A percentile compares a stretch with the other conserved stretches of the same genome.
phyloP scores from a whole-genome alignment of 2,888 invertebrate genomes.

The Coenonympha glycerion region DNA sequence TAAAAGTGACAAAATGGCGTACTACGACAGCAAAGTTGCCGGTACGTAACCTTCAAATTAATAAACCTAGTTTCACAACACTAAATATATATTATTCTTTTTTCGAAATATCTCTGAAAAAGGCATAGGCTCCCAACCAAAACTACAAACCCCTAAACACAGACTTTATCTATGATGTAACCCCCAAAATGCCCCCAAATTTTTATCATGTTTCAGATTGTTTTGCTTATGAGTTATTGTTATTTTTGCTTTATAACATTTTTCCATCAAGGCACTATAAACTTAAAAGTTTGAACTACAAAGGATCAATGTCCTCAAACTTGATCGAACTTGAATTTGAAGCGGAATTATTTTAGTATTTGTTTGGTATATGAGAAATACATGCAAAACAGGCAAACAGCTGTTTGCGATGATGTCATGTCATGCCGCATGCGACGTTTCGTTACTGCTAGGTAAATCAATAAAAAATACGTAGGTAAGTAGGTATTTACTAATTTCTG shows the following conservation, averaged over 20 bases:
- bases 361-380: slow-evolving; percentile 1
- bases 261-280: no score
- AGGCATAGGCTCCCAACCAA: neutral
- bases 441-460: slow-evolving; percentile 23
- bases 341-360: neutral
- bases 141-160: neutral
- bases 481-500: no score
- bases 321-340: neutral
- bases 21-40: slow-evolving; percentile 47
- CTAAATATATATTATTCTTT: neutral
- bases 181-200: no score
- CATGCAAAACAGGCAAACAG: slow-evolving; percentile 29
- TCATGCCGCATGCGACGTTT: slow-evolving; percentile 30
- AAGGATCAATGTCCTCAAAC: neutral
- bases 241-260: neutral
- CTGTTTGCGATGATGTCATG: slow-evolving; percentile 34
- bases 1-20: slow-evolving; percentile 42
- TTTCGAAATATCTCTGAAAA: neutral
- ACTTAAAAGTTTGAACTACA: neutral
- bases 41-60: slow-evolving; percentile 43
- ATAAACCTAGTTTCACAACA: neutral
- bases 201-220: no score
- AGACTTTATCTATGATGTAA: no score
- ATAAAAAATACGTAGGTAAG: neutral
- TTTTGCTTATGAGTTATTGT: no score